Base-by-base conservation (phyloP, 2,888 invertebrate species). In the Strigamia transsilvanica region DNA sequence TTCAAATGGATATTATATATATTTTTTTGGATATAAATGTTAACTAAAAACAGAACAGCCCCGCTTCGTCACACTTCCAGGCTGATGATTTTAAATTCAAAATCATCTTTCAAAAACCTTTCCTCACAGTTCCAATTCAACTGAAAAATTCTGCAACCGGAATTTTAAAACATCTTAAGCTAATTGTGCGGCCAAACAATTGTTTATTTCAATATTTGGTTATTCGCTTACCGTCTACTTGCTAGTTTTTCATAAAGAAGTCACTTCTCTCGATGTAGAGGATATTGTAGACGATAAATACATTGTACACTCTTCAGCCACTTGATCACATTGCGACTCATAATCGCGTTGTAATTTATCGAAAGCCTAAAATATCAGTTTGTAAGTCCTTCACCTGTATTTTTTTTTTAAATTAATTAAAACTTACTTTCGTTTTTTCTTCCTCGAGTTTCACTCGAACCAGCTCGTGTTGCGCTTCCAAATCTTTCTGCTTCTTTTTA, bases 401-500 rank as follows among this genome's bases (percentile, higher is more conserved):
- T 79, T 41, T 18, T 18, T 15, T 79, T 18, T 41, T 15, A 42
- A 38, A 38, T 41, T 32, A 79, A 80, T 10, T 23, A 5, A 80
- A 80, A 38, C 21, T 79, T n/a, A 85, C 86, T 83, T 84, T 84
- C 34, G 73, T 82, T 87, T 91, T 91, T 86, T 93, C 92, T 82
- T 93, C 92, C 84, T 92, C 90, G 84, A 94, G 89, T 83, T 91
- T 91, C 84, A 91, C 91, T 85, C 92, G 91, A 84, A 96, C 92
- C 15, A 92, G 91, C 86, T 94, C 94, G 88, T 96, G 96, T 84
- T 93, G 91, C 83, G 92, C 92, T 87, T 93, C 93, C 51, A 96
- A 89, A 84, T 93, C 93, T 85, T 93, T 92, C 85, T 92, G 92
- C 83, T 93, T 92, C 86, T 92, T 92, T 85, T 95, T 93, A 87